phyloP scores from a whole-genome alignment of 2,888 invertebrate genomes.

The Apamea crenata region DNA sequence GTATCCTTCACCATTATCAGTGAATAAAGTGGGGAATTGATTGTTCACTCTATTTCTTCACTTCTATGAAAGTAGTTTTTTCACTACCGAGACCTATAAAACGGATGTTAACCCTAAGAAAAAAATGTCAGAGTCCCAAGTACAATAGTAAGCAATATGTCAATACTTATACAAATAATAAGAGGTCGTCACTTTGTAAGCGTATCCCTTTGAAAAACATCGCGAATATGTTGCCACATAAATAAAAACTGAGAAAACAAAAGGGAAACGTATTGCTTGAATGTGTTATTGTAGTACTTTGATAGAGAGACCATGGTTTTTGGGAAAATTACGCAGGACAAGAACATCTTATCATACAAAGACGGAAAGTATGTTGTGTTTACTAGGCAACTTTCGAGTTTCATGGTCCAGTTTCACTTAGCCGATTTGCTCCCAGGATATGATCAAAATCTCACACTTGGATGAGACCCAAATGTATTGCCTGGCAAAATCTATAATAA shows the following conservation, averaged over 20 bases:
- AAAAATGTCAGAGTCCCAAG: constrained; percentile 30
- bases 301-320: constrained; percentile 30
- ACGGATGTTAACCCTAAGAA: constrained; percentile 42
- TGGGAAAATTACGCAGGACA: background rate
- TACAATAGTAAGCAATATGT: constrained; percentile 51
- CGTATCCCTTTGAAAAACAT: constrained; percentile 58
- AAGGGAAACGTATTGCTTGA: constrained; percentile 60
- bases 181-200: constrained; percentile 51
- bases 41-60: too few relatives aligned
- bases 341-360: background rate
- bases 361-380: background rate
- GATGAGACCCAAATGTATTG: background rate
- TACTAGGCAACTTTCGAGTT: too few relatives aligned
- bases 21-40: too few relatives aligned
- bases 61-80: constrained; percentile 16
- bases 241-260: constrained; percentile 65
- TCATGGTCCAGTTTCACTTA: background rate
- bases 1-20: background rate
- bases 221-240: constrained; percentile 57
- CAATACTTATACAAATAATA: constrained; percentile 60
- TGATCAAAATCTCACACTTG: background rate
- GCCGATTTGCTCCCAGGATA: background rate
- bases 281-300: constrained; percentile 57
- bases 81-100: constrained; percentile 38
- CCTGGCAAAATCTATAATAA: too few relatives aligned